These are phyloP conservation scores for Tragelaphus oryx DNA, from an alignment of 2,797 vertebrate genomes.

Conservation along the genomic window DNA sequence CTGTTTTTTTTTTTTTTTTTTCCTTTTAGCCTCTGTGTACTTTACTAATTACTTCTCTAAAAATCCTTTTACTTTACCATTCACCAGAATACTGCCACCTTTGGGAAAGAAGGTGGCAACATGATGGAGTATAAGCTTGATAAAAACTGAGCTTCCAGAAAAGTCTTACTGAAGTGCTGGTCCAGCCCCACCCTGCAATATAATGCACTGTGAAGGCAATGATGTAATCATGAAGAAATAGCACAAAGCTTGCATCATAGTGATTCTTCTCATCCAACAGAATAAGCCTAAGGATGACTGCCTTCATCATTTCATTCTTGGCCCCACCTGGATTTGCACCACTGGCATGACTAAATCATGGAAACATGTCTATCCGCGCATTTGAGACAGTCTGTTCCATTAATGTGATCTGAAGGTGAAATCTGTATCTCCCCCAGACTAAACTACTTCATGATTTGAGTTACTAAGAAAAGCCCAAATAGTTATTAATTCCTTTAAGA, in stretches of 20 bases:
- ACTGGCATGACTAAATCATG: neutral
- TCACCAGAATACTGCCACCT: slow-evolving; percentile 44
- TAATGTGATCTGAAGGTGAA: neutral
- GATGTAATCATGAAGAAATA: slow-evolving; percentile 13
- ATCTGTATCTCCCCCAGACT: neutral
- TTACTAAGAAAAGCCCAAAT: neutral
- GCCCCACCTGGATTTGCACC: neutral
- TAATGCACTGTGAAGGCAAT: neutral
- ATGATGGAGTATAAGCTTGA: neutral
- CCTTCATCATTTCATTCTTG: neutral
- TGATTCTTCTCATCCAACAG: neutral
- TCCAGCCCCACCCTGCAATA: neutral
- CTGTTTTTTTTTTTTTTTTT: too few relatives aligned
- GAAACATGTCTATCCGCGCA: neutral
- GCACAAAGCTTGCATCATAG: neutral
- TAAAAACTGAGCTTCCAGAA: neutral
- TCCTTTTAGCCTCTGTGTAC: slow-evolving; percentile 28
- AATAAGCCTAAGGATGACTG: neutral
- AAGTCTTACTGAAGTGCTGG: neutral
- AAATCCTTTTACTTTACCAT: slow-evolving; percentile 42
- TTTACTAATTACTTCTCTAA: slow-evolving; percentile 71
- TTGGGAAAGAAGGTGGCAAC: slow-evolving; percentile 47
- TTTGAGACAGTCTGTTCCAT: neutral
- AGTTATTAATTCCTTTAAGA: neutral
- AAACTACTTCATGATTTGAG: neutral